Conservation (phyloP, 2,888 invertebrate species). For the Dicycla oo region DNA sequence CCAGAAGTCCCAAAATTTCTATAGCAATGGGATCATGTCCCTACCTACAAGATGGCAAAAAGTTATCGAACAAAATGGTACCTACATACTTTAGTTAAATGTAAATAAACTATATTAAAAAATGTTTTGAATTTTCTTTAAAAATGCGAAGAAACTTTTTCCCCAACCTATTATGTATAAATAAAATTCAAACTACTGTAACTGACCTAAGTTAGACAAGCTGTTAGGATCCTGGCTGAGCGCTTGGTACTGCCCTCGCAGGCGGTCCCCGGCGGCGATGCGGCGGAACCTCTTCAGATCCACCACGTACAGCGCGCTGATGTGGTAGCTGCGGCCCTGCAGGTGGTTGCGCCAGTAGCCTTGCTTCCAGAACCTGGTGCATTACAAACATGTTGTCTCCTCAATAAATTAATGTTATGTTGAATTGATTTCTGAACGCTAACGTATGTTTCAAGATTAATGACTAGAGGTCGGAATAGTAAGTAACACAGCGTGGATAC, state of each 20-base stretch:
- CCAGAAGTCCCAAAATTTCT: too few relatives aligned
- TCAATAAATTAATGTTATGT: not conserved
- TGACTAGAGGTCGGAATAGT: too few relatives aligned
- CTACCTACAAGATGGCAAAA: too few relatives aligned
- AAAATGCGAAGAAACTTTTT: too few relatives aligned
- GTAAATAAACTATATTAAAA: too few relatives aligned
- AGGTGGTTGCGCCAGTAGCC: constrained; percentile 99
- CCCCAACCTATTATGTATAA: too few relatives aligned
- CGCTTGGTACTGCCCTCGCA: constrained; percentile 99
- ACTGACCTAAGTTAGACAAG: constrained; percentile 95
- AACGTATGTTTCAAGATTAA: not conserved
- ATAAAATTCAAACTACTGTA: too few relatives aligned
- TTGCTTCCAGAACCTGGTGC: constrained; percentile 97
- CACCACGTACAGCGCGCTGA: constrained; percentile 99
- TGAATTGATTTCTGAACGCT: not conserved
- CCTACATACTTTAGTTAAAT: too few relatives aligned
- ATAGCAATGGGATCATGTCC: too few relatives aligned
- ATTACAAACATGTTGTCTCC: not conserved
- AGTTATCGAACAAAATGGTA: too few relatives aligned
- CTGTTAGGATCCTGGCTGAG: constrained; percentile 99
- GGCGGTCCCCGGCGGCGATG: constrained; percentile 99
- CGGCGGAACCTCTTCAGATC: constrained; percentile 98
- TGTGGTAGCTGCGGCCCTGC: constrained; percentile 97
- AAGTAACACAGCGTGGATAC: too few relatives aligned
- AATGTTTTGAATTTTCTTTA: too few relatives aligned